Base-by-base conservation (phyloP, 2,888 invertebrate species). In the Drosophila helvetica region DNA sequence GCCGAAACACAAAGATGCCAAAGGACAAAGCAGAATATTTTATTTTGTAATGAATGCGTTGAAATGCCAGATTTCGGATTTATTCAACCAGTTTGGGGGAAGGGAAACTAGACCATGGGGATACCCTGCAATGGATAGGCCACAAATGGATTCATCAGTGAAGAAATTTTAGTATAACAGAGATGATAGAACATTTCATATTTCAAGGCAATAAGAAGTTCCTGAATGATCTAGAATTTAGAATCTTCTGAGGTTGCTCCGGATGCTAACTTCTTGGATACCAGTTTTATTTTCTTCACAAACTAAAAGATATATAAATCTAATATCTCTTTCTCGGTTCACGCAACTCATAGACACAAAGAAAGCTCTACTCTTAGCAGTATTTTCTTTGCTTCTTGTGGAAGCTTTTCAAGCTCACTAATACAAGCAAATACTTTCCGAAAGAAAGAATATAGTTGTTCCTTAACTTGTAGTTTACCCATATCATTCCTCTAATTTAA, bases 11-110 rank as follows among this genome's bases (percentile, higher is more conserved):
- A 19, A 56, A 53, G 48, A 52, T 27, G 60, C 46, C 51, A 73
- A 69, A 58, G 54, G 59, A 64, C 55, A 65, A 64, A 66, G 72
- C 66, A 63, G 88, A 75, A 86, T 88, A 84, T 88, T 84, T 88
- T 86, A 84, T 83, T 80, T 83, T 76, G 59, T 62, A 83, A 83
- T 73, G 72, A 70, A 70, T 46, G 71, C 73, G 55, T 56, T 59
- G 68, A 71, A 82, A 75, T 69, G 77, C 58, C 65, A 71, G 79
- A 82, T 82, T 75, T 66, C 72, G 71, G 67, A 70, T 72, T 64
- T 54, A 53, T 65, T 66, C 42, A 10, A 7, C 42, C 8, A 3
- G n/a, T 5, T 42, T 17, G 8, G 15, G n/a, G 6, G 22, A 22
- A 22, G 22, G 7, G 0, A 0, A 19, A 15, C 18, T 33, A 38